phyloP scores from a whole-genome alignment of 2,797 vertebrate species.

The Crax fasciolata region DNA sequence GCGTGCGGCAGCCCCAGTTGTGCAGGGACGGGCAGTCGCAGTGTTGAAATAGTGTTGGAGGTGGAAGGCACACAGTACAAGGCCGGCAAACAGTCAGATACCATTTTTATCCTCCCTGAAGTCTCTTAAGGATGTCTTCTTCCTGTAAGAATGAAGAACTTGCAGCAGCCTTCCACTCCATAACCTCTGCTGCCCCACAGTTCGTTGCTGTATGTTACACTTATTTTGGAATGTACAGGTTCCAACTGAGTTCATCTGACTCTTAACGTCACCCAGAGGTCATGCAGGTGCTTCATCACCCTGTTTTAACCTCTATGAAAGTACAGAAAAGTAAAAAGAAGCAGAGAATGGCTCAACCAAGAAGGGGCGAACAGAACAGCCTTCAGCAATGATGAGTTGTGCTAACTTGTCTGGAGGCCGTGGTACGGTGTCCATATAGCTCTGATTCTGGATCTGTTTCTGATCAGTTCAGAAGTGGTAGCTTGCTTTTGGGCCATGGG shows the following conservation, averaged over 20 bases:
- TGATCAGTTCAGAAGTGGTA: background rate
- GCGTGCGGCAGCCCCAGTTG: conserved; percentile 26
- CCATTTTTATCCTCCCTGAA: background rate
- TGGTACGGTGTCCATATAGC: background rate
- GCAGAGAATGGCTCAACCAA: background rate
- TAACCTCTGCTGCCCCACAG: rapidly evolving
- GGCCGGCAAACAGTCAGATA: background rate
- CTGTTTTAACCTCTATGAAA: background rate
- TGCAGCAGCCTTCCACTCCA: rapidly evolving
- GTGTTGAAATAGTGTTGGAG: conserved; percentile 12
- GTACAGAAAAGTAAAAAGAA: background rate
- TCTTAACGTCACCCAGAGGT: background rate
- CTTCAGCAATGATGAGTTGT: background rate
- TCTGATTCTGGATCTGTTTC: background rate
- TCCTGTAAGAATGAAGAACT: background rate
- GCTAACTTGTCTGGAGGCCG: background rate
- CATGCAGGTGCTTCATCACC: background rate
- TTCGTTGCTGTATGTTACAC: background rate
- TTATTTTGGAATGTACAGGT: background rate
- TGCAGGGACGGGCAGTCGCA: conserved; percentile 11
- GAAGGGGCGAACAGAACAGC: background rate
- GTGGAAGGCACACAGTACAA: background rate
- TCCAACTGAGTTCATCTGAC: rapidly evolving
- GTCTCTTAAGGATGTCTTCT: rapidly evolving
- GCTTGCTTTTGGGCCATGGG: background rate